Conservation (phyloP, 2,888 invertebrate genomes). For the Scaeva pyrastri region DNA sequence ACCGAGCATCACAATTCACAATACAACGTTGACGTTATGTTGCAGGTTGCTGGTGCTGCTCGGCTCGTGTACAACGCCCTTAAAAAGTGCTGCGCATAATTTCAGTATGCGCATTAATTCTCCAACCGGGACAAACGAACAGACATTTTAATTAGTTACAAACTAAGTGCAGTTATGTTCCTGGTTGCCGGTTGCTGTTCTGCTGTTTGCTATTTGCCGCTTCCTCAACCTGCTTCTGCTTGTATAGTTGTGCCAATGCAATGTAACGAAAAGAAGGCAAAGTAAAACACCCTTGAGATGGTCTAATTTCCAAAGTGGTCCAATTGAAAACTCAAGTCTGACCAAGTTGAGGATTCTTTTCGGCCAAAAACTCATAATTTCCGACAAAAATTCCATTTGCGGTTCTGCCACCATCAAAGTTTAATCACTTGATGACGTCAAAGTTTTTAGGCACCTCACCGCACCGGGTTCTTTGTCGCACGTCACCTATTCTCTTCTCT, state of each 20-base stretch:
- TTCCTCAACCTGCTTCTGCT: no score
- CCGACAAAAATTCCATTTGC: background rate
- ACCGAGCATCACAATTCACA: no score
- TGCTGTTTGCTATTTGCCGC: background rate
- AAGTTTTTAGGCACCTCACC: conserved; percentile 32
- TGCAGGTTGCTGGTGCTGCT: background rate
- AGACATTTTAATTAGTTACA: conserved; percentile 37
- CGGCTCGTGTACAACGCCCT: conserved; percentile 58
- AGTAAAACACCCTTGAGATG: background rate
- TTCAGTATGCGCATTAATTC: conserved; percentile 47
- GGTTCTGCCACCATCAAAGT: conserved; percentile 8
- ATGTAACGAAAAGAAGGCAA: background rate
- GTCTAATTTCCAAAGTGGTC: conserved; percentile 25
- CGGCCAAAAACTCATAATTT: background rate
- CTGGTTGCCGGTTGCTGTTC: background rate
- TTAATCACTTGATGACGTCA: conserved; percentile 35
- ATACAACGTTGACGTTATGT: background rate
- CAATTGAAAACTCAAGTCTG: conserved; percentile 20
- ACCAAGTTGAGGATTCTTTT: background rate
- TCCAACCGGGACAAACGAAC: background rate
- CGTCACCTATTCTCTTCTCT: background rate
- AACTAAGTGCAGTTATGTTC: background rate
- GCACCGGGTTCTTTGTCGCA: background rate
- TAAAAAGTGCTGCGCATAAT: conserved; percentile 46
- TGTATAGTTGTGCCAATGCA: no score